Evolutionary conservation across 2,797 vertebrate species (phyloP).

Genomic region (Channa striata): DNA sequence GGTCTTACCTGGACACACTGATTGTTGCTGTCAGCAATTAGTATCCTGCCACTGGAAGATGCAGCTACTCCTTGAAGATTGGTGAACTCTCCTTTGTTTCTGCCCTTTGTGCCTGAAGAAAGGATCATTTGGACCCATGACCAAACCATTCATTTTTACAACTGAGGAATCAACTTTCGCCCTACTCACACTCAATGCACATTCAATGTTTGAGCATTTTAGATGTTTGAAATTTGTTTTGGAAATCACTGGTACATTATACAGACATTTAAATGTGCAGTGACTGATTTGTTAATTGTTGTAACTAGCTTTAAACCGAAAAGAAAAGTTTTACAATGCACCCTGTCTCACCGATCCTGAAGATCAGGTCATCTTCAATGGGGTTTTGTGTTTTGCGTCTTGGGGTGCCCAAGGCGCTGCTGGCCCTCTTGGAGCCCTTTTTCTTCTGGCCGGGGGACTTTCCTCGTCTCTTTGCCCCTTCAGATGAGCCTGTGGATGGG

Average conservation of each 20-base stretch:
- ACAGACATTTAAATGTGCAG: no score
- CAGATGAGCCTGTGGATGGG: constrained; percentile 85
- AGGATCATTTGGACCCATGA: neutral
- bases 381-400: constrained; percentile 94
- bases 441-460: constrained; percentile 95
- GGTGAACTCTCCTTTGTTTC: constrained; percentile 99
- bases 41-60: constrained; percentile 89
- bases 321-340: no score
- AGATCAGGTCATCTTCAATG: constrained; percentile 97
- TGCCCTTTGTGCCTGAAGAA: constrained; percentile 92
- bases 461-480: constrained; percentile 93
- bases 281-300: no score
- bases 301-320: no score
- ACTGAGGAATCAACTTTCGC: no score
- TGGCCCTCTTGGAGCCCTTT: constrained; percentile 93
- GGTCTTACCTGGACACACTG: constrained; percentile 95
- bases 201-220: no score
- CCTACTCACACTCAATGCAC: no score
- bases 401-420: constrained; percentile 95
- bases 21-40: constrained; percentile 99
- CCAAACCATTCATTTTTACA: neutral
- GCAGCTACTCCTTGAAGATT: constrained; percentile 98
- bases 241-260: no score
- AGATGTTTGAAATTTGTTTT: no score
- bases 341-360: constrained; percentile 91